Evolutionary conservation across 2,797 vertebrate genomes (phyloP).

Genomic region (Phrynocephalus vlangalii): DNA sequence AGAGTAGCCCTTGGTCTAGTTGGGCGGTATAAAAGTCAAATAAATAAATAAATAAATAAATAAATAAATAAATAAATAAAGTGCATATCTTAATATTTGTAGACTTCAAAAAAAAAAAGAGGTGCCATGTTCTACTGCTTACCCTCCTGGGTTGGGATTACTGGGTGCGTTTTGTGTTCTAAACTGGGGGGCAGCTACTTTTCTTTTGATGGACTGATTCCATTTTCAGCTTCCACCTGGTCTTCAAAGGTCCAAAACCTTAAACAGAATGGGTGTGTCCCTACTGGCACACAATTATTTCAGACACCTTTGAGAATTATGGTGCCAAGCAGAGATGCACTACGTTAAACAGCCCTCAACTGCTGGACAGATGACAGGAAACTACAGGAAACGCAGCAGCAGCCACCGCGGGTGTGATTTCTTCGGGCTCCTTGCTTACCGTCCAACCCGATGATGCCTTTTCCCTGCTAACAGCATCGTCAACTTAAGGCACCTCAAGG

Average conservation of each 20-base stretch:
- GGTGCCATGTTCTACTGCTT: slow-evolving; percentile 36
- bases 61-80: rapidly evolving
- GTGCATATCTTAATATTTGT: rapidly evolving
- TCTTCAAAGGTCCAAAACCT: neutral
- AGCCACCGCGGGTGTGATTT: neutral
- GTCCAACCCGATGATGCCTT: too few relatives aligned
- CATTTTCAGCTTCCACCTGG: slow-evolving; percentile 3
- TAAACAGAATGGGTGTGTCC: neutral
- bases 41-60: too few relatives aligned
- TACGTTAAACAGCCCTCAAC: too few relatives aligned
- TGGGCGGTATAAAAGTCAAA: too few relatives aligned
- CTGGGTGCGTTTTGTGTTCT: neutral
- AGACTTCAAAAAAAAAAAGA: neutral
- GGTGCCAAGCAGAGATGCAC: too few relatives aligned
- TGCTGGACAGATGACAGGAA: too few relatives aligned
- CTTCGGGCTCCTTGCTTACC: neutral
- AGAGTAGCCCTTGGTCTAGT: too few relatives aligned
- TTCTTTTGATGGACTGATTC: slow-evolving; percentile 11
- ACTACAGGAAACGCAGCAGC: too few relatives aligned
- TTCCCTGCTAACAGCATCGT: too few relatives aligned
- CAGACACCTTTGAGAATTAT: too few relatives aligned
- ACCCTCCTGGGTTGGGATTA: slow-evolving; percentile 26
- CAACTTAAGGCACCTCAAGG: too few relatives aligned
- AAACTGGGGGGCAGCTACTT: slow-evolving; percentile 12
- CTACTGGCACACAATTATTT: too few relatives aligned